Evolutionary conservation across 2,797 vertebrate species (phyloP), one percentile per base, ranked within the genome.

Genomic region (Antennarius maculatus): DNA sequence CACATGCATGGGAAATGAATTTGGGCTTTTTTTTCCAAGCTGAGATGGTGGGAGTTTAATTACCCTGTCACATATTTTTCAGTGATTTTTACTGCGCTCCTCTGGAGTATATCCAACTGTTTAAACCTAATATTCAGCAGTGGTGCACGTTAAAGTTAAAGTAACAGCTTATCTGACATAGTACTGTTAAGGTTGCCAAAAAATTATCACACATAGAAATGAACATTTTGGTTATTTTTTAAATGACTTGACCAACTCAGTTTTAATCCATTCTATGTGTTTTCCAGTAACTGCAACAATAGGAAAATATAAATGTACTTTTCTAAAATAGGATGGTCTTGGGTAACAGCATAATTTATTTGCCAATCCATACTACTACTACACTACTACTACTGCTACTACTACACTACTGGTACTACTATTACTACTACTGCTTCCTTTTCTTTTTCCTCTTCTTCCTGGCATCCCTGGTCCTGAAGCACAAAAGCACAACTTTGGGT

Each of bases 401-500:
- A 51, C 47, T 69, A 37, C 31, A 14, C 42, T 16, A 61, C 39
- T 57, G 23, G 23, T 23, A 23, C 23, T 43, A 48, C 42, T 56
- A 50, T 62, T 43, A 14, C 42, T 16, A 61, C 39, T 57, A 51
- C 47, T 69, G 34, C 31, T 60, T 71, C 56, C 59, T 43, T 23
- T 52, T 71, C 56, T 63, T 45, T 50, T 17, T 47, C 66, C 34
- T 66, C 37, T 31, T 50, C 48, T 17, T 37, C 59, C 70, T 45
- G 65, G 48, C 58, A 62, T 79, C 48, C 46, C 69, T 54, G 47
- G 73, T 77, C 82, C 86, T 7, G 72, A 83, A 79, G 84, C 79
- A 34, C 15, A 2, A 71, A 69, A 84, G 81, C 85, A 76, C 7
- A 74, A 75, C 84, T 82, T 34, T 59, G 65, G 41, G 67, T 86